Evolutionary conservation across 1,140 invertebrate species (phyloP), one percentile per base, ranked within the genome.

Genomic region (Drosophila tropicalis): DNA sequence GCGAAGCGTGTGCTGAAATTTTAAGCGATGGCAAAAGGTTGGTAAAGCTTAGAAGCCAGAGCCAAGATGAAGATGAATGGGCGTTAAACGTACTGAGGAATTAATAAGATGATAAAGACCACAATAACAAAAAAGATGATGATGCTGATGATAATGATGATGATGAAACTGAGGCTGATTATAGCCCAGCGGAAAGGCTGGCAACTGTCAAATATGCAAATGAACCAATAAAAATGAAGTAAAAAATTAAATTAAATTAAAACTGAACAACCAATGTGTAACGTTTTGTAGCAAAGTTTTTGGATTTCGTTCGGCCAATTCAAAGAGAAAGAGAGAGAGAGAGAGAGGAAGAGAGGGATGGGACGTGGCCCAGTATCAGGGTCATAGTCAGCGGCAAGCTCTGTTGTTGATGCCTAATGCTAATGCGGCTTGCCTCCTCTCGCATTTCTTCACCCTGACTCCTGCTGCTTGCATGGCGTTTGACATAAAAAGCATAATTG

Each of bases 401-500:
- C 44, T 51, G 44, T 22, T 51, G 17, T 51, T 51, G 44, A 51
- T 51, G 60, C 51, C 58, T 57, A 44, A n/a, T 67, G 36, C 4
- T 47, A 58, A 9, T 47, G 62, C 9, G 5, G 29, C 44, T 17
- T 25, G 9, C 15, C 25, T 12, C 15, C 41, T 13, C 41, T 29
- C 36, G 36, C 12, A 13, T 19, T 36, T 41, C 56, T 67, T 25
- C 34, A 41, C 34, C 0, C 34, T 36, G 2, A 63, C 62, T 67
- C 22, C 57, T 68, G 44, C 56, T 70, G 74, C 56, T 60, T 55
- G 60, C 56, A 63, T 81, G 70, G 70, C 78, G 67, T 69, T 75
- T 78, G 70, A 72, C 74, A 81, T 81, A 81, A 86, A 86, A 85
- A 86, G 79, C 83, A 82, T 86, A 87, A 86, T 86, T 86, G 83